A percentile compares a stretch with the other conserved stretches of the same genome.
These are phyloP conservation scores for Atherinomorus stipes DNA, from an alignment of 2,113 vertebrate genomes.

Conservation along the genomic window DNA sequence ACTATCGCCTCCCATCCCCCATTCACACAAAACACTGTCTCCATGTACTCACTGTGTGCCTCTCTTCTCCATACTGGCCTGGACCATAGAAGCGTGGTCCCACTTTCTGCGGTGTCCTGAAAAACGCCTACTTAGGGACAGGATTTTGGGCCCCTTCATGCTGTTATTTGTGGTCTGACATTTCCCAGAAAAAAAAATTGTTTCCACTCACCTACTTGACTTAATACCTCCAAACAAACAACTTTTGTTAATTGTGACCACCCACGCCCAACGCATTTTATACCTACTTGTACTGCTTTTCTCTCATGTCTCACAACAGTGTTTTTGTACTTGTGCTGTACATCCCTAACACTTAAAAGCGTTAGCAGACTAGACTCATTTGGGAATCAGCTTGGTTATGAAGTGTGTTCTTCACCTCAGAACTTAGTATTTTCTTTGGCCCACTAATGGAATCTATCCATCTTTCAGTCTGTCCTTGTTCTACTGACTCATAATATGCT, in stretches of 20 bases:
- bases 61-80: constrained; percentile 35
- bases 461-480: constrained; percentile 73
- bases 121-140: constrained; percentile 26
- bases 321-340: constrained; percentile 8
- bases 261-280: not conserved
- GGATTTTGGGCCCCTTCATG: not conserved
- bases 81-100: constrained; percentile 68
- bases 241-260: constrained; percentile 6
- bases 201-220: constrained; percentile 21
- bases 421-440: constrained; percentile 52
- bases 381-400: constrained; percentile 57
- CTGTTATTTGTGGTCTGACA: constrained; percentile 20
- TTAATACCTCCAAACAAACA: not conserved
- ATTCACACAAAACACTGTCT: constrained; percentile 47
- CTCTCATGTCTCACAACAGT: not conserved
- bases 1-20: constrained; percentile 53
- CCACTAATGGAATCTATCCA: constrained; percentile 74
- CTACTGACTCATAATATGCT: constrained; percentile 8
- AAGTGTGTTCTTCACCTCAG: constrained; percentile 62
- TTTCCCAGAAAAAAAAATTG: constrained; percentile 8
- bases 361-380: constrained; percentile 50
- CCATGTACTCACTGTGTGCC: constrained; percentile 1
- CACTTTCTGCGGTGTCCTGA: constrained; percentile 35
- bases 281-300: not conserved
- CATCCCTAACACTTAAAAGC: constrained; percentile 26